Conservation (phyloP, 2,797 vertebrate genomes). For the Coregonus suidteri region DNA sequence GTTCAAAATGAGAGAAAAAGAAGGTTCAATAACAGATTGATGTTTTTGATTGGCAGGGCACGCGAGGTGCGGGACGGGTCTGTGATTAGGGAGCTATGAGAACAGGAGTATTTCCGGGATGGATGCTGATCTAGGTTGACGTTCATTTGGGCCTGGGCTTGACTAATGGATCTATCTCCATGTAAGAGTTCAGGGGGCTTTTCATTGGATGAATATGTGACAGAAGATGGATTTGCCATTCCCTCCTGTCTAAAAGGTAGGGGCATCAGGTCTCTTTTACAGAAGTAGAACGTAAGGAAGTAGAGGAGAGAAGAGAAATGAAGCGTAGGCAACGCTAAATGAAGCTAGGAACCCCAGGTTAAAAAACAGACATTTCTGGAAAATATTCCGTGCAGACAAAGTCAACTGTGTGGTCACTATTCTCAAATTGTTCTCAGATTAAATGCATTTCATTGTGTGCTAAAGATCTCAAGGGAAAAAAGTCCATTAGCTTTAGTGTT, state of each 20-base stretch:
- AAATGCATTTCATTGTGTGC: background rate
- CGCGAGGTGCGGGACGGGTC: conserved; percentile 48
- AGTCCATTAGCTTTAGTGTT: conserved; percentile 1
- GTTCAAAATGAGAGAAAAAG: conserved; percentile 75
- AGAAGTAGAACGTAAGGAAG: background rate
- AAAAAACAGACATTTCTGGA: background rate
- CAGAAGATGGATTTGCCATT: conserved; percentile 68
- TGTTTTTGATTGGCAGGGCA: conserved; percentile 66
- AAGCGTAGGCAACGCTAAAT: conserved; percentile 27
- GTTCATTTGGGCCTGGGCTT: conserved; percentile 71
- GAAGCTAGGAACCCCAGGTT: conserved; percentile 10
- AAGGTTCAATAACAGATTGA: conserved; percentile 71
- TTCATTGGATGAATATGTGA: conserved; percentile 70
- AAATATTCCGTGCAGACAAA: background rate
- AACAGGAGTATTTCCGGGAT: conserved; percentile 63
- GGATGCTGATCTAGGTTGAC: conserved; percentile 74
- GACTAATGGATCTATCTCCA: conserved; percentile 78
- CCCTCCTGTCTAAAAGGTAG: no score
- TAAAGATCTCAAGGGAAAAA: conserved; percentile 1
- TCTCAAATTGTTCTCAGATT: background rate
- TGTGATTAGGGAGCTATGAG: conserved; percentile 60
- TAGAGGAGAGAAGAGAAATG: conserved; percentile 12
- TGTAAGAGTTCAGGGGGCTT: conserved; percentile 66
- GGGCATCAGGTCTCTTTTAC: conserved; percentile 39
- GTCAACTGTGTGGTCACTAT: background rate